Conservation (phyloP, 1,140 invertebrate genomes). For the Ptiloglossa arizonensis region DNA sequence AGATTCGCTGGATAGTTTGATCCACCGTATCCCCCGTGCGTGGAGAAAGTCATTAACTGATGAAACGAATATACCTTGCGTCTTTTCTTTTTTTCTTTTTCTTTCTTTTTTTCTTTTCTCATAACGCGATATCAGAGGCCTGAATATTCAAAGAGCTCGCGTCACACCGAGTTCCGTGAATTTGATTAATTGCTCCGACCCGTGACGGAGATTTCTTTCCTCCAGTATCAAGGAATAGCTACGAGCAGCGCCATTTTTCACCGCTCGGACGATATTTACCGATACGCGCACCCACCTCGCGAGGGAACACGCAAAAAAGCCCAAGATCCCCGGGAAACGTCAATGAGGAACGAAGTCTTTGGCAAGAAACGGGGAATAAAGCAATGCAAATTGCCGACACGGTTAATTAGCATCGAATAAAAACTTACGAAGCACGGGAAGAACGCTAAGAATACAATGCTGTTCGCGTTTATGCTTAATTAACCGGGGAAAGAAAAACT, state of each 20-base stretch:
- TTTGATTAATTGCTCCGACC: conserved; percentile 44
- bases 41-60: conserved; percentile 44
- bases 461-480: conserved; percentile 3
- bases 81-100: too few species aligned
- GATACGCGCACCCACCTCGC: background rate
- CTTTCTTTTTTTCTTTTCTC: conserved; percentile 34
- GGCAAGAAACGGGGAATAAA: background rate
- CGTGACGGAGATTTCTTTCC: conserved; percentile 13
- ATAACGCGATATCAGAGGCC: background rate
- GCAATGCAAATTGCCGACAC: conserved; percentile 17
- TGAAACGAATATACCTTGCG: conserved; percentile 16
- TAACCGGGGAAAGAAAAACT: background rate
- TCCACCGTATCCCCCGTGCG: conserved; percentile 5
- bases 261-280: background rate
- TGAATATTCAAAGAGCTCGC: conserved; percentile 40
- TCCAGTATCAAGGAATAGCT: background rate
- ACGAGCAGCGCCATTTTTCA: background rate
- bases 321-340: background rate
- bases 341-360: background rate
- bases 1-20: background rate
- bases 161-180: conserved; percentile 11
- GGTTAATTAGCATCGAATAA: conserved; percentile 17
- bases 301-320: background rate
- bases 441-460: background rate
- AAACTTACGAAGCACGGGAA: background rate